A percentile compares a stretch with the other conserved stretches of the same genome.
Conservation (phyloP, 1,140 invertebrate genomes). For the Drosophila tristis region DNA sequence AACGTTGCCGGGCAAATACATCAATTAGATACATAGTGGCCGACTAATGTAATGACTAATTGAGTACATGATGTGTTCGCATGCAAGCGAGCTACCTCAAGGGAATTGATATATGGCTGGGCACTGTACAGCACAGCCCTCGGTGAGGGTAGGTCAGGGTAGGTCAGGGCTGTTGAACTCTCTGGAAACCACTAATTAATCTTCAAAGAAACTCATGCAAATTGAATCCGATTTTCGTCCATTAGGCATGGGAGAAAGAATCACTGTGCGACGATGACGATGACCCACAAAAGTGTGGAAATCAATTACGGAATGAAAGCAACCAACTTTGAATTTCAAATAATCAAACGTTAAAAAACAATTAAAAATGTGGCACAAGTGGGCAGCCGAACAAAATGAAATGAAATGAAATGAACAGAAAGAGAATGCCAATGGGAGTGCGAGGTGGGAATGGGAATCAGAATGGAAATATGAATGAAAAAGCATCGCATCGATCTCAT, state of each 20-base stretch:
- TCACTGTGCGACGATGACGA: not conserved
- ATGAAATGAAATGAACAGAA: not conserved
- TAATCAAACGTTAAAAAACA: conserved; percentile 43
- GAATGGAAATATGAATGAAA: conserved; percentile 19
- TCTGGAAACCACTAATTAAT: no score
- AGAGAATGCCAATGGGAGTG: not conserved
- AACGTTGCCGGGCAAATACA: conserved; percentile 53
- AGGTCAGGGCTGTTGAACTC: no score
- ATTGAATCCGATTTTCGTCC: no score
- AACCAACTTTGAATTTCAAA: conserved; percentile 54
- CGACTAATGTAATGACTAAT: conserved; percentile 60
- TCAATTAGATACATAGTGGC: conserved; percentile 50
- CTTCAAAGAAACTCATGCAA: no score
- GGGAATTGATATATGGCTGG: no score
- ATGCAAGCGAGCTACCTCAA: conserved; percentile 28
- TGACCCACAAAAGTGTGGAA: conserved; percentile 4
- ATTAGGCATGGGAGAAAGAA: not conserved
- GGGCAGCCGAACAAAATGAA: conserved; percentile 17
- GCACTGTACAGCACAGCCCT: no score
- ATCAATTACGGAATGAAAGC: conserved; percentile 33
- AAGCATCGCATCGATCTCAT: conserved; percentile 69
- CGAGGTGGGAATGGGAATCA: conserved; percentile 8
- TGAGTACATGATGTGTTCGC: conserved; percentile 49
- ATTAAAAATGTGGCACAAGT: conserved; percentile 56
- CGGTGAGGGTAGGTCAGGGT: no score